Base-by-base conservation (phyloP, 2,888 invertebrate genomes). In the Polymixis lichenea region DNA sequence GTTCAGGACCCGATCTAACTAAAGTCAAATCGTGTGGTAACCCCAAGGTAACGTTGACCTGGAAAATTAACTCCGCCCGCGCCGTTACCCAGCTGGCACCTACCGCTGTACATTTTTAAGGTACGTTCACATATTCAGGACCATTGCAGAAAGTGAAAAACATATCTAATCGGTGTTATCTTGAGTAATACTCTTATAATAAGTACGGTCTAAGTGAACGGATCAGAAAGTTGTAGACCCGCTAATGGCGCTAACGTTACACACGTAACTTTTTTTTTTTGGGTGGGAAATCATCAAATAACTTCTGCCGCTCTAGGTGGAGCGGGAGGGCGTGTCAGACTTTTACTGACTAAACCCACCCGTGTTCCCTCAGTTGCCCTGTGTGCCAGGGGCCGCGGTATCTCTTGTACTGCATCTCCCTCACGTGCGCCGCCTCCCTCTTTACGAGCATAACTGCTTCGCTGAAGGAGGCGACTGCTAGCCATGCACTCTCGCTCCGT, bases 31-130 rank as follows among this genome's bases (percentile, higher is more conserved):
- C 80, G 90, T 90, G 89, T 92, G 93, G 93, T 90, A 89, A 89
- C 92, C 91, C 91, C 90, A 89, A 89, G 85, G 90, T 90, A 90
- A 93, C 92, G 90, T 89, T 92, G 92, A 93, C 93, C 93, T 92
- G 93, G 94, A 93, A 93, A 95, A 95, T 95, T 95, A 94, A 93
- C 94, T 93, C 88, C 90, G 85, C 91, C 90, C 91, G 91, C 85
- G 76, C 92, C 90, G 93, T 93, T 93, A 93, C 90, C 88, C 89
- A 73, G 65, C 78, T 66, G 65, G 81, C 84, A 80, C 76, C 84
- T 86, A 78, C 80, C 64, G 77, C 86, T 76, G 89, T 87, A 85
- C 80, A 85, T 87, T 88, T 89, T 87, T 80, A 82, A 85, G 87
- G 83, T 67, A 77, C 64, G 75, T 84, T 82, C 77, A 84, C 76